Conservation (phyloP, 2,113 vertebrate species). For the Meleagris gallopavo region DNA sequence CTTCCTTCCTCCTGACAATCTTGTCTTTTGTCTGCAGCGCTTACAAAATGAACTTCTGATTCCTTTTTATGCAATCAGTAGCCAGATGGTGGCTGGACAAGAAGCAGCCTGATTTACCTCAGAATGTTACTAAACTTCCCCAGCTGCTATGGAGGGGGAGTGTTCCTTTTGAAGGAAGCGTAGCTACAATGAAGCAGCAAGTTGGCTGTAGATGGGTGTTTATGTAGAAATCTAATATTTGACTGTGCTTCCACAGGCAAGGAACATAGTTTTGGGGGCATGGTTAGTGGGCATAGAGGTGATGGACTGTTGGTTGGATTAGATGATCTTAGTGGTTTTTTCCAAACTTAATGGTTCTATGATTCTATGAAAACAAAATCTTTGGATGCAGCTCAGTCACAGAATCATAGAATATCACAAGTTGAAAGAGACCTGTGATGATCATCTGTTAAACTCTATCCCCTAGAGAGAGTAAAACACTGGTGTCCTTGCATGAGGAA, state of each 20-base stretch:
- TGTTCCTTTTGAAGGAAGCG: neutral
- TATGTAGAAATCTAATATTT: neutral
- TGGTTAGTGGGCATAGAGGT: too few species aligned
- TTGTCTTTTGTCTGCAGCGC: neutral
- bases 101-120: constrained; percentile 28
- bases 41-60: neutral
- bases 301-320: too few species aligned
- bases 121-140: neutral
- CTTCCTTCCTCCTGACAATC: neutral
- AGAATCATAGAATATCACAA: too few species aligned
- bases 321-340: too few species aligned
- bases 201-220: neutral
- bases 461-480: neutral
- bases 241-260: neutral
- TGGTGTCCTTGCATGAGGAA: neutral
- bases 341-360: too few species aligned
- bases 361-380: neutral
- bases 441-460: neutral
- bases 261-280: too few species aligned
- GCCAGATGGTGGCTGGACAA: constrained; percentile 42
- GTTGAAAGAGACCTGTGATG: too few species aligned
- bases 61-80: constrained; percentile 11
- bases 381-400: neutral
- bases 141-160: neutral
- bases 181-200: neutral